Conservation (phyloP, 2,797 vertebrate genomes). For the Zalophus californianus region DNA sequence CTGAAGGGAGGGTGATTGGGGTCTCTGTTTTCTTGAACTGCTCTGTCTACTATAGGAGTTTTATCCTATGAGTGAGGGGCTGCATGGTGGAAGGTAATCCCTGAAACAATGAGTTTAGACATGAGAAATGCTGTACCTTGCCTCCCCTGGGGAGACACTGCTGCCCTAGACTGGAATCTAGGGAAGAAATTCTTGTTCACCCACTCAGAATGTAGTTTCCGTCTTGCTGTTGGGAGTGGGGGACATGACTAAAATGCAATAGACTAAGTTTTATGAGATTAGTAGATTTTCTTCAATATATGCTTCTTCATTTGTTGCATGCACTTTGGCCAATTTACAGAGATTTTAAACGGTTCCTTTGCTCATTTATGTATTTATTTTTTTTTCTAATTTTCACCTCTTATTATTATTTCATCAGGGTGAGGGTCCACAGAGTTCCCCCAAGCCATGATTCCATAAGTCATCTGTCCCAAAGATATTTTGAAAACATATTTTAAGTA, state of each 20-base stretch:
- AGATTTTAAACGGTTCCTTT: not conserved
- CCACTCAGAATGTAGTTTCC: not conserved
- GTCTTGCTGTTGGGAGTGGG: rapidly evolving
- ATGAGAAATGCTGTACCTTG: rapidly evolving
- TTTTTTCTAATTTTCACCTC: not conserved
- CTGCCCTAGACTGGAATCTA: not conserved
- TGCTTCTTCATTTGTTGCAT: not conserved
- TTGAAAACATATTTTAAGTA: not conserved
- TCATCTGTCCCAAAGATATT: not conserved
- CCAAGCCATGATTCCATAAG: not conserved
- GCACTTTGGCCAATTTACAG: not conserved
- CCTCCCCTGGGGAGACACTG: not conserved
- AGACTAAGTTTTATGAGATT: not conserved
- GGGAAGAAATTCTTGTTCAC: not conserved
- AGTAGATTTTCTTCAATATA: not conserved
- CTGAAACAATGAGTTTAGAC: not conserved
- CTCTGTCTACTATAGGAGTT: not conserved
- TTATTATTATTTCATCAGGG: not conserved
- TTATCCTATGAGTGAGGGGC: not conserved
- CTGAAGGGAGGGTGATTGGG: rapidly evolving
- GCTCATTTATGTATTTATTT: not conserved
- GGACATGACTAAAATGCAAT: not conserved
- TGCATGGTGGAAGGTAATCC: not conserved
- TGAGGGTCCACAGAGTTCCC: rapidly evolving
- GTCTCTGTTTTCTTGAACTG: not conserved